Percentiles rank a stretch among this genome's conserved stretches.
Evolutionary conservation across 2,888 invertebrate species (phyloP).

Genomic region (Bhutanitis thaidina): DNA sequence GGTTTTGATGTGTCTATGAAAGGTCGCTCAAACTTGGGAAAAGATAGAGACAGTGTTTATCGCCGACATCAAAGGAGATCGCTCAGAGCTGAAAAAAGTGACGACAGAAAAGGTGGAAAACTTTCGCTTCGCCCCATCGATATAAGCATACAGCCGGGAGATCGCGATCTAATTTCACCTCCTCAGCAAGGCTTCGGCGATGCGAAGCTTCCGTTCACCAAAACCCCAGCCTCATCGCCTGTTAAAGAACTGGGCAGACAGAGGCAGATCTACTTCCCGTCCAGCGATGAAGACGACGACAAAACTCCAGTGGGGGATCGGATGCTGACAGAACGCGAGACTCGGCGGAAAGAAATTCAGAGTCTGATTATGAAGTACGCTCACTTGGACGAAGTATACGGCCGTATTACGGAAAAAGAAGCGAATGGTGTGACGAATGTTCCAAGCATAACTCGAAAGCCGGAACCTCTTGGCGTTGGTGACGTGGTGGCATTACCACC

Average conservation of each 20-base stretch:
- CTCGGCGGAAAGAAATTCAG: constrained; percentile 90
- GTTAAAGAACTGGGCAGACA: constrained; percentile 58
- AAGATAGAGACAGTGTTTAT: constrained; percentile 74
- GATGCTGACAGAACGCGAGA: constrained; percentile 85
- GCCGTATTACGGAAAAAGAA: constrained; percentile 63
- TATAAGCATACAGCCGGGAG: constrained; percentile 64
- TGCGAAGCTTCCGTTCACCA: constrained; percentile 43
- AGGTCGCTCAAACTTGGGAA: constrained; percentile 55
- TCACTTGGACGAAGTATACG: constrained; percentile 86
- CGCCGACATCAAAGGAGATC: constrained; percentile 77
- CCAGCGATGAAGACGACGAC: constrained; percentile 74
- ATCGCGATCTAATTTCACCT: constrained; percentile 78
- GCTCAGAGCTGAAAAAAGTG: constrained; percentile 82
- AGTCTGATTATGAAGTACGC: constrained; percentile 91
- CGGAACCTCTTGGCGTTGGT: constrained; percentile 59
- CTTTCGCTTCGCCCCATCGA: constrained; percentile 78
- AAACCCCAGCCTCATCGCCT: constrained; percentile 63
- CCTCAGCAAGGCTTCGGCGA: constrained; percentile 59
- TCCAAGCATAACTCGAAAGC: constrained; percentile 38
- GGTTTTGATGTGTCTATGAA: constrained; percentile 52
- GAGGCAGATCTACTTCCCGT: constrained; percentile 71
- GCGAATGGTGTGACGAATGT: constrained; percentile 46
- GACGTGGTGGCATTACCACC: constrained; percentile 67
- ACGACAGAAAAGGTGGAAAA: constrained; percentile 72
- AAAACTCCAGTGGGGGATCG: constrained; percentile 78